A percentile compares a stretch with the other conserved stretches of the same genome.
These are phyloP conservation scores for Sebastes taczanowskii DNA, from an alignment of 2,797 vertebrate genomes.

Conservation along the genomic window DNA sequence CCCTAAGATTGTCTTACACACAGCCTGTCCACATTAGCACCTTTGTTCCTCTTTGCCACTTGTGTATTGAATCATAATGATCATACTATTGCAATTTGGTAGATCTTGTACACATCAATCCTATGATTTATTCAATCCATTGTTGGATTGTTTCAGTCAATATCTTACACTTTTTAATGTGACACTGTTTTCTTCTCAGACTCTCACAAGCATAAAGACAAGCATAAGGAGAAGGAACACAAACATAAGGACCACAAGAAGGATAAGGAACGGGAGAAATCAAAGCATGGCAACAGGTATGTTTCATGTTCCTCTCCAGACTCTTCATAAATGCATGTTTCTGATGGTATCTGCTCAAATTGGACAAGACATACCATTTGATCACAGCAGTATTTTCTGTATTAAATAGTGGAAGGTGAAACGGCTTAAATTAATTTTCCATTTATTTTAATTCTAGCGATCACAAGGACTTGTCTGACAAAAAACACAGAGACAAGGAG, in stretches of 20 bases:
- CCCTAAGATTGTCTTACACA: neutral
- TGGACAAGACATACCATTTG: neutral
- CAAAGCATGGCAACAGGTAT: constrained; percentile 96
- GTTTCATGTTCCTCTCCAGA: neutral
- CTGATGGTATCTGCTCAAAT: neutral
- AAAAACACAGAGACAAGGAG: constrained; percentile 95
- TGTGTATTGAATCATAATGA: neutral
- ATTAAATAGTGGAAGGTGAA: neutral
- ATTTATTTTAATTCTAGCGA: constrained; percentile 78
- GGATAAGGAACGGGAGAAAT: constrained; percentile 95
- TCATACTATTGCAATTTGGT: neutral
- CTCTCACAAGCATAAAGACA: constrained; percentile 97
- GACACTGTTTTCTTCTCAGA: constrained; percentile 76
- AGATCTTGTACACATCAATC: neutral
- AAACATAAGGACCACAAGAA: constrained; percentile 99
- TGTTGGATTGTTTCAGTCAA: neutral
- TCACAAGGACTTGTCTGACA: constrained; percentile 92
- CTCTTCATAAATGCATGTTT: neutral
- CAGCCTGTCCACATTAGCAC: neutral
- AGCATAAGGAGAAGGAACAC: constrained; percentile 97
- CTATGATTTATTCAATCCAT: neutral
- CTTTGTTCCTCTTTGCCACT: neutral
- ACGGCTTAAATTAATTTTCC: neutral
- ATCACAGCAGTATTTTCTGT: neutral
- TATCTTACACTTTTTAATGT: neutral